Evolutionary conservation across 2,888 invertebrate species (phyloP).

Genomic region (Meliscaeva auricollis): DNA sequence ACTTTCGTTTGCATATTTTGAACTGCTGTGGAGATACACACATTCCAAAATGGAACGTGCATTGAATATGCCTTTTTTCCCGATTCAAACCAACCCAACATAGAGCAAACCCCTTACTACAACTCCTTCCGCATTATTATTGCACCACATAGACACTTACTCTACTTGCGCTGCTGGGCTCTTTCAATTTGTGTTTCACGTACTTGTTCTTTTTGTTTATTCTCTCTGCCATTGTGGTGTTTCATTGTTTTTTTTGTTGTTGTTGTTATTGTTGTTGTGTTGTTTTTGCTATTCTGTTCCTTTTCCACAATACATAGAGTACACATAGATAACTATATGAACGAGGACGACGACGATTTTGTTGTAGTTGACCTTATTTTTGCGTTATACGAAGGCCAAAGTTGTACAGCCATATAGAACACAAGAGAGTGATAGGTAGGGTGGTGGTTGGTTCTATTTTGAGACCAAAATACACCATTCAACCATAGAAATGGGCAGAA

Average conservation of each 20-base stretch:
- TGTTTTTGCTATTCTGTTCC: neutral
- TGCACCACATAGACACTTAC: constrained; percentile 72
- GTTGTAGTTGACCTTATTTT: constrained; percentile 75
- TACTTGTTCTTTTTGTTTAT: constrained; percentile 57
- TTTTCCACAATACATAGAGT: constrained; percentile 2
- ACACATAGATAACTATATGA: neutral
- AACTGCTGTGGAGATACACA: constrained; percentile 36
- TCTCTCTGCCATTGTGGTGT: constrained; percentile 63
- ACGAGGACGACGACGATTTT: constrained; percentile 34
- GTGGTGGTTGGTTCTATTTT: constrained; percentile 41
- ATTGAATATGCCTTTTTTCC: constrained; percentile 54
- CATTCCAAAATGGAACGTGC: constrained; percentile 66
- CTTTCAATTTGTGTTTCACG: constrained; percentile 68
- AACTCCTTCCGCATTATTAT: constrained; percentile 65
- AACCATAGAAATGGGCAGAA: constrained; percentile 21
- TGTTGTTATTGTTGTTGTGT: neutral
- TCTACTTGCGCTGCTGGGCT: constrained; percentile 60
- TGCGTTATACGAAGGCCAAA: constrained; percentile 70
- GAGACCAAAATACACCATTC: constrained; percentile 54
- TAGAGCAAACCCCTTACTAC: constrained; percentile 2
- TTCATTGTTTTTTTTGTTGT: constrained; percentile 57
- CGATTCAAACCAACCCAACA: constrained; percentile 20
- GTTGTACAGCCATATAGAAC: constrained; percentile 30
- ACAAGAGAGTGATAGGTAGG: neutral
- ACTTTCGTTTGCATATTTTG: neutral